Evolutionary conservation across 2,113 vertebrate genomes (phyloP), one percentile per base, ranked within the genome.

Genomic region (Stegostoma tigrinum): DNA sequence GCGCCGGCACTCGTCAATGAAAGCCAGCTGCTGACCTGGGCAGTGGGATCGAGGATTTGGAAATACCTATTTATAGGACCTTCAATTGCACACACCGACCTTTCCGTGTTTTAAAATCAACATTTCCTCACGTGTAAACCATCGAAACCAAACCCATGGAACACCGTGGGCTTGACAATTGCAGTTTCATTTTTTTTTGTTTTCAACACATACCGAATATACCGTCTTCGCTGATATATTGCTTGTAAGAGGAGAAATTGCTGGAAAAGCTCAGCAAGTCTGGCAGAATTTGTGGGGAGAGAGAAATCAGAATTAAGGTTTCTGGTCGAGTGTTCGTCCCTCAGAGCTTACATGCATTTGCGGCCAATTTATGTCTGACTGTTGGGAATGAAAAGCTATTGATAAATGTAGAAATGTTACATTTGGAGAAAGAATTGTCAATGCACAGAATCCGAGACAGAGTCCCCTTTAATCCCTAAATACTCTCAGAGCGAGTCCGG

Each of bases 211-310:
- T 42, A 42, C 64, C 3, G 14, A 38, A 64, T 61, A 21, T 61
- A n/a, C 97, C 97, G 97, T 97, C 97, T 97, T 98, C 98, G 98
- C 98, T 98, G 98, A 98, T 98, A 97, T 97, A 97, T 98, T 97
- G 98, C 98, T 98, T 98, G 98, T 97, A 98, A 85, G 85, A 52
- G 97, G 97, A 97, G 97, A 96, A 97, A 96, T 97, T 96, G 96
- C 97, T 97, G 98, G 97, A 61, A 61, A 61, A 61, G 10, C 10
- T 61, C 6, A 61, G 55, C 55, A 61, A 8, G 7, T 61, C 55
- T 61, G 55, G 55, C 55, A 61, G 55, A 6, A 61, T 61, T 10
- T 61, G 55, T 61, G 55, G 55, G 12, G 55, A 61, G 55, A 61
- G 55, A 61, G 55, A 61, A 61, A 61, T 61, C 55, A 61, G 55